Evolutionary conservation across 2,113 vertebrate species (phyloP), one percentile per base, ranked within the genome.

Genomic region (Actinemys pallida): DNA sequence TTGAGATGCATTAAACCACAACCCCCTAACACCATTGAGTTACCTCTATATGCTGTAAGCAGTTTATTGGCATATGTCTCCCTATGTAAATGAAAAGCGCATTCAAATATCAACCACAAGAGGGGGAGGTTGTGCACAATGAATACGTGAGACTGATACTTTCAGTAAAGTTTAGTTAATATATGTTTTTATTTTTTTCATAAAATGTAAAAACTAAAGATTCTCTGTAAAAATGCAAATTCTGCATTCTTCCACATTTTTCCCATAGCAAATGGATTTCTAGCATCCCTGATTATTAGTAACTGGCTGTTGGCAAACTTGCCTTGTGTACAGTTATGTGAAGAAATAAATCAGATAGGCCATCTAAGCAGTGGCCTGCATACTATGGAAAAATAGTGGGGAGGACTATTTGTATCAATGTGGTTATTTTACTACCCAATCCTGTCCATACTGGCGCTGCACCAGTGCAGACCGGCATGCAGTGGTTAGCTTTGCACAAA

Each of bases 401-500:
- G 49, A 90, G 3, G 29, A 50, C 45, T 84, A 12, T 8, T 84
- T 6, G 47, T 20, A n/a, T 91, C 39, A 17, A 29, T 84, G 6
- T 49, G 52, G 10, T 92, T 90, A 79, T 59, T 80, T 13, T 79
- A 16, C 2, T 25, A 49, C 45, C 87, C 90, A 92, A 90, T 91
- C 22, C 42, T 83, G 4, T 7, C 6, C 10, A 4, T 56, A 69
- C 59, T 89, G 87, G 47, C 6, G 81, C 54, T 94, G 22, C 12
- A 39, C 10, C 19, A 20, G 79, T 75, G 89, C 24, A 25, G 42
- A 6, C 0, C 86, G 45, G 31, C 42, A 88, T 13, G 2, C 62
- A 39, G 25, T 47, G 39, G 86, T 88, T 90, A 93, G 2, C 49
- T 84, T 93, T 78, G 95, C 92, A 91, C 20, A 94, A 69, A 89